Evolutionary conservation across 2,888 invertebrate genomes (phyloP).

Genomic region (Ectemnius lituratus): DNA sequence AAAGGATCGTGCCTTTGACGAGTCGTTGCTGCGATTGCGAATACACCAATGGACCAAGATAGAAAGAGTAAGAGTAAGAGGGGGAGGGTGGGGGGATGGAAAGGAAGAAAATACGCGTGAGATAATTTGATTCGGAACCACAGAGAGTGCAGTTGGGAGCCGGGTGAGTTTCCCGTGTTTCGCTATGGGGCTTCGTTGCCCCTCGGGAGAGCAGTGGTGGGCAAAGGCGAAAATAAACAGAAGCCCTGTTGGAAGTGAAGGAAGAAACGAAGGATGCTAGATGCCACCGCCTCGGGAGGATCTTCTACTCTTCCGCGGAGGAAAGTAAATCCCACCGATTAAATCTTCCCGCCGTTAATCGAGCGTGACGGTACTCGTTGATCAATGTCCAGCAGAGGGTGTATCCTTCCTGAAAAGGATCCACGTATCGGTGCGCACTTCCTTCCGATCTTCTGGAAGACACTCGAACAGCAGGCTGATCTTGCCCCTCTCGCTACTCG

Average conservation of each 20-base stretch:
- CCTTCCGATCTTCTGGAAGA: slow-evolving; percentile 60
- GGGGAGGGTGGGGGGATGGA: no score
- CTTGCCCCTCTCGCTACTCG: not conserved
- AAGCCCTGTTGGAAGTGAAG: not conserved
- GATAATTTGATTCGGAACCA: slow-evolving; percentile 47
- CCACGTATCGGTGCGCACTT: slow-evolving; percentile 52
- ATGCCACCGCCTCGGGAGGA: not conserved
- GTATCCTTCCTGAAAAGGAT: slow-evolving; percentile 47
- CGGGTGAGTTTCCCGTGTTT: not conserved
- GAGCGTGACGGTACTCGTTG: slow-evolving; percentile 23
- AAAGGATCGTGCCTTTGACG: slow-evolving; percentile 41
- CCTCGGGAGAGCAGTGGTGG: not conserved
- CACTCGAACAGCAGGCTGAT: slow-evolving; percentile 27
- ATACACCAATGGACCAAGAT: not conserved
- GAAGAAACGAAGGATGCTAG: not conserved
- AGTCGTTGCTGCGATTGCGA: slow-evolving; percentile 19
- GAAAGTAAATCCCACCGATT: slow-evolving; percentile 32
- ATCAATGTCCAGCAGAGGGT: slow-evolving; percentile 31
- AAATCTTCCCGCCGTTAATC: slow-evolving; percentile 41
- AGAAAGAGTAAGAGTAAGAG: not conserved
- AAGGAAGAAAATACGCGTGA: slow-evolving; percentile 46
- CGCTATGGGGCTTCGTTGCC: not conserved
- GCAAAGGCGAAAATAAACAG: slow-evolving; percentile 1
- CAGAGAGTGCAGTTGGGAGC: not conserved
- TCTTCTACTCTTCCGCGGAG: slow-evolving; percentile 18